A percentile compares a stretch with the other conserved stretches of the same genome.
phyloP scores from a whole-genome alignment of 2,113 vertebrate species.

The human region GRCh38 chr4:57323001-57323500 shows the following conservation, averaged over 20 bases:
- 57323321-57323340: neutral
- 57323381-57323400: neutral
- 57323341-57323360: neutral
- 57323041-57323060: neutral
- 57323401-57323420: neutral
- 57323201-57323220: neutral
- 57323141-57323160: neutral
- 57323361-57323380: neutral
- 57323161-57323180: neutral
- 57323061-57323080: neutral
- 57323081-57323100: neutral
- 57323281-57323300: neutral
- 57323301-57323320: neutral
- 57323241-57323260: neutral
- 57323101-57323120: neutral
- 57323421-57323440: neutral
- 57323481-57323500: neutral
- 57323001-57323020: neutral
- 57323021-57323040: neutral
- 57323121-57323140: neutral
- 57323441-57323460: neutral
- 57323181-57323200: neutral
- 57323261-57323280: neutral
- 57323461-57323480: neutral
- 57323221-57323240: neutral